Evolutionary conservation across 2,888 invertebrate species (phyloP), one percentile per base, ranked within the genome.

Genomic region (Masnerella sp.): DNA sequence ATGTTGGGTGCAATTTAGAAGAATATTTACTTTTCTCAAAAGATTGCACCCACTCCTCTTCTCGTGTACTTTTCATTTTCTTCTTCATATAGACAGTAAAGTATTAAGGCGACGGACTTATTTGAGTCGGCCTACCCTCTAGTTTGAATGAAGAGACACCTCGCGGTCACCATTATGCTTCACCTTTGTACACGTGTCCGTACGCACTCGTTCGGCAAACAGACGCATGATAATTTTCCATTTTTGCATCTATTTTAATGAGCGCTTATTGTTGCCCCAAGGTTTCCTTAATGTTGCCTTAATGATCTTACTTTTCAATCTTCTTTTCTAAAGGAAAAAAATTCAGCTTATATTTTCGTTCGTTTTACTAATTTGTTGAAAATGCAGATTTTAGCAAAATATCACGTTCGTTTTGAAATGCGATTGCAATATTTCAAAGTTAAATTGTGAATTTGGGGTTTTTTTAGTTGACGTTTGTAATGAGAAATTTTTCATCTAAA

Each of bases 61-160:
- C 11, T 42, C 38, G 64, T 70, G 64, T 70, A 70, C 70, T 58
- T 70, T 70, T 70, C 70, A 70, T 70, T 58, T 64, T 58, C 70
- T 64, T 70, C 70, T 56, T 70, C 43, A 62, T 56, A 64, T 47
- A 64, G 49, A 70, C 28, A 32, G 49, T 52, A 9, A 47, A 40
- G 42, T 49, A 54, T 58, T 49, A 69, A 61, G 52, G 38, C 12
- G 32, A 51, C 36, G 42, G 54, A 38, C 61, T 38, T 40, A 47
- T 61, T 54, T 42, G 58, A 54, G 43, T 15, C 22, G 14, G 20
- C 12, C 32, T 47, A 61, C 61, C 61, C 45, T 52, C 43, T 42
- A 45, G 11, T 51, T 54, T 9, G 52, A 38, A 59, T 52, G 45
- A 68, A 51, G 52, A 18, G 40, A 56, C 42, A 64, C 64, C 52